Evolutionary conservation across 2,797 vertebrate species (phyloP).

Genomic region (Petrocephalus sullivani): DNA sequence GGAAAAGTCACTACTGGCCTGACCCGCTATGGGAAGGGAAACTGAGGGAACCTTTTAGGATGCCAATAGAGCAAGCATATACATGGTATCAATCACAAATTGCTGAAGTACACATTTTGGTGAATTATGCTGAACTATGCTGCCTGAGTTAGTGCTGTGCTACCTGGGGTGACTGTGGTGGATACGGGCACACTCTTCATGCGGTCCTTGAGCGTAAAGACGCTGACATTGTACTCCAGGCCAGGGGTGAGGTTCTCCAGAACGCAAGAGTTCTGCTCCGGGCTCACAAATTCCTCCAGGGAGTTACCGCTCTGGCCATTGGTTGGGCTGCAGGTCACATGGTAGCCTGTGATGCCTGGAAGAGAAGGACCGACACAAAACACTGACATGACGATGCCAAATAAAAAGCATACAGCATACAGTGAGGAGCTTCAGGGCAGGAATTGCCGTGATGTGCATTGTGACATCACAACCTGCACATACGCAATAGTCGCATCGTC

Average conservation of each 20-base stretch:
- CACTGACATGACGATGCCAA: background rate
- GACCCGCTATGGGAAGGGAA: background rate
- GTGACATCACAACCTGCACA: background rate
- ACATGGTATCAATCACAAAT: background rate
- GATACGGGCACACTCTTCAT: constrained; percentile 86
- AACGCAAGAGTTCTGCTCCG: constrained; percentile 78
- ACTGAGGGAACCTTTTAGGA: background rate
- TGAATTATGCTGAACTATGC: background rate
- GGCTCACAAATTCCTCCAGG: constrained; percentile 81
- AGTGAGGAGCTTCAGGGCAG: background rate
- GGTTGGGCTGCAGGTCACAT: constrained; percentile 79
- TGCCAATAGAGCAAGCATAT: background rate
- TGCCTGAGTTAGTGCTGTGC: constrained; percentile 15
- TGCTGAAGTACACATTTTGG: background rate
- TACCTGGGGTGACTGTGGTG: constrained; percentile 80
- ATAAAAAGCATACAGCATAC: too few relatives aligned
- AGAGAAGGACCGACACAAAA: too few relatives aligned
- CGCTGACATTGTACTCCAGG: constrained; percentile 90
- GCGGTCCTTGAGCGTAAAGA: constrained; percentile 81
- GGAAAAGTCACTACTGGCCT: background rate
- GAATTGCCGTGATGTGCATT: background rate
- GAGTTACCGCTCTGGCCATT: constrained; percentile 80
- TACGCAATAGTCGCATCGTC: too few relatives aligned
- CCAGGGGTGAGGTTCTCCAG: constrained; percentile 89
- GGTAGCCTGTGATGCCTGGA: constrained; percentile 85